Base-by-base conservation (phyloP, 1,140 invertebrate genomes). In the Apis cerana region DNA sequence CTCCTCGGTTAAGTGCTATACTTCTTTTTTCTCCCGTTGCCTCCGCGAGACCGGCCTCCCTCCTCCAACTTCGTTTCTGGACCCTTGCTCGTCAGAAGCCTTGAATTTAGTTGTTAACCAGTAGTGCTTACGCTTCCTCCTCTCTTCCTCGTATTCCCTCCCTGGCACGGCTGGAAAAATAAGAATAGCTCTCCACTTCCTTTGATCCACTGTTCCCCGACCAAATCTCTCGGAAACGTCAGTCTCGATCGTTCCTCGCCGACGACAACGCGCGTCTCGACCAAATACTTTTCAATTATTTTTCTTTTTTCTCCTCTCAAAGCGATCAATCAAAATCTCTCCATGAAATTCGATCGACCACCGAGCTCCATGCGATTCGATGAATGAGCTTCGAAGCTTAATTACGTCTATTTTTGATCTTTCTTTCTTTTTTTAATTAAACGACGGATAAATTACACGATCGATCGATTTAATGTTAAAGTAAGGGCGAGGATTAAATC, bases 51-150 rank as follows among this genome's bases (percentile, higher is more conserved):
- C 21, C 13, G 33, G 13, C 54, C 33, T 33, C 58, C 50, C 48
- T 59, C 19, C 27, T 13, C 9, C n/a, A n/a, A 84, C 69, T 68
- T 65, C 62, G 67, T 86, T 85, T 86, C 84, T 84, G 80, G 69
- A 82, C 76, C 77, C 70, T 67, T 43, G 33, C 33, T 82, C 85
- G 71, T 76, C 70, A 58, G n/a, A 70, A 62, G 77, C 61, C 74
- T 75, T 64, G 67, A 59, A 82, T 87, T 75, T 68, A 71, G 33
- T 67, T 59, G 61, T 74, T 64, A 70, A 59, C 17, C 86, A 50
- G 27, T 82, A 61, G 58, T 76, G 82, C 62, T 86, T 77, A 75
- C 74, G 69, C 68, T 78, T 84, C 13, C 33, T 27, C 43, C 75
- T 23, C 75, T 54, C 15, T 43, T 27, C 27, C 62, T 64, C 62